Conservation (phyloP, 64 coral and sea anemone genomes). For the Acropora tenuis region DNA sequence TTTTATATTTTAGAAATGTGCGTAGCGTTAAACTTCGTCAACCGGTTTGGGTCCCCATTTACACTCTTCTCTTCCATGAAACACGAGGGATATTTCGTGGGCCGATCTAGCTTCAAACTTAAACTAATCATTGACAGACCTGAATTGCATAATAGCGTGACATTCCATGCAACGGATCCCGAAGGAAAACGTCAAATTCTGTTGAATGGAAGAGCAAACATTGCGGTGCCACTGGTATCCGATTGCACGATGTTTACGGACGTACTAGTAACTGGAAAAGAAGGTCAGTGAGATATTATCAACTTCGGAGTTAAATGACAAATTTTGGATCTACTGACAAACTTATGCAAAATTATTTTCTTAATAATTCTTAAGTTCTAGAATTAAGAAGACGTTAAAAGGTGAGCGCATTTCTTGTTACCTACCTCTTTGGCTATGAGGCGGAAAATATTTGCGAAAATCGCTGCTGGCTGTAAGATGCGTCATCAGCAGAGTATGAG, state of each 20-base stretch:
- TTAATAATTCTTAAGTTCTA: too few relatives aligned
- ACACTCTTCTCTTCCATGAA: constrained; percentile 76
- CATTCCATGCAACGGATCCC: constrained; percentile 7
- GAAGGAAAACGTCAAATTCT: background rate
- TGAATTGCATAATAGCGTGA: constrained; percentile 19
- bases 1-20: background rate
- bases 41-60: constrained; percentile 51
- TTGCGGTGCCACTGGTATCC: constrained; percentile 5
- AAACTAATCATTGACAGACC: constrained; percentile 17
- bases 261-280: background rate
- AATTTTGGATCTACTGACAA: background rate
- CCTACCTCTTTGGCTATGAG: too few relatives aligned
- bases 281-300: background rate
- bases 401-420: too few relatives aligned
- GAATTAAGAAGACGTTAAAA: too few relatives aligned
- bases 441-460: too few relatives aligned
- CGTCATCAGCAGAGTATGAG: too few relatives aligned
- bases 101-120: constrained; percentile 32
- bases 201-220: background rate
- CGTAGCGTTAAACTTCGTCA: constrained; percentile 39
- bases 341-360: background rate
- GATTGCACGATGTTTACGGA: background rate
- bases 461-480: too few relatives aligned
- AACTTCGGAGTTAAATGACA: background rate
- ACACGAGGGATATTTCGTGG: constrained; percentile 73